Base-by-base conservation (phyloP, 2,113 vertebrate species). In the Semnornis frantzii region DNA sequence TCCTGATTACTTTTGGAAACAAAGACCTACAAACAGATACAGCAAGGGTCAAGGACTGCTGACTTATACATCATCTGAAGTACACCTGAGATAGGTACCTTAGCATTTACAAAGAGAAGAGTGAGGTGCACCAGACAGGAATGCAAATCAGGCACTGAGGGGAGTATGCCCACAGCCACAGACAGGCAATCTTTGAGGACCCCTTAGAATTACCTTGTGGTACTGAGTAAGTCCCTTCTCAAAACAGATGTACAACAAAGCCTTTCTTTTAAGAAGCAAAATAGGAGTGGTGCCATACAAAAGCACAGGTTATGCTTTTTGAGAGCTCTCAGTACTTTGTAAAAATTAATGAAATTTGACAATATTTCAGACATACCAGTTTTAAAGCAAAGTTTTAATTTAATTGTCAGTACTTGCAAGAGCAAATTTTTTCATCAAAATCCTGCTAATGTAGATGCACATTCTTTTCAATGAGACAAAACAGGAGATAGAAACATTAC, bases 91-190 rank as follows among this genome's bases (percentile, higher is more conserved):
- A 44, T 1, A 44, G 39, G 46, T 12, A 30, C 59, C 14, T 24
- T 3, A 14, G 42, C 15, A 9, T 10, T 27, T 11, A 12, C 8
- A 2, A 4, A 60, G 15, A 27, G 34, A 12, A 82, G 5, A 44
- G 59, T 1, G 33, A 85, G n/a, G 42, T 25, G 37, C 54, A 46
- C 7, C n/a, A 7, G 34, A 7, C 11, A 6, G 4, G 28, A 33
- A 15, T 18, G 37, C 33, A 16, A 62, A 70, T 62, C 17, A 4
- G 39, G 44, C 58, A 33, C 0, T 7, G 30, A 27, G 9, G 6
- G 2, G 13, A 7, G 2, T 4, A 59, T 4, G 42, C 0, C n/a
- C 1, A 1, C 5, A 48, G 63, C 6, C 70, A 71, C 57, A 12
- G 8, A 15, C 8, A 28, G 42, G 8, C 18, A 44, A 15, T 39